These are phyloP conservation scores for Pipra filicauda DNA, from an alignment of 2,113 vertebrate genomes.

Conservation along the genomic window DNA sequence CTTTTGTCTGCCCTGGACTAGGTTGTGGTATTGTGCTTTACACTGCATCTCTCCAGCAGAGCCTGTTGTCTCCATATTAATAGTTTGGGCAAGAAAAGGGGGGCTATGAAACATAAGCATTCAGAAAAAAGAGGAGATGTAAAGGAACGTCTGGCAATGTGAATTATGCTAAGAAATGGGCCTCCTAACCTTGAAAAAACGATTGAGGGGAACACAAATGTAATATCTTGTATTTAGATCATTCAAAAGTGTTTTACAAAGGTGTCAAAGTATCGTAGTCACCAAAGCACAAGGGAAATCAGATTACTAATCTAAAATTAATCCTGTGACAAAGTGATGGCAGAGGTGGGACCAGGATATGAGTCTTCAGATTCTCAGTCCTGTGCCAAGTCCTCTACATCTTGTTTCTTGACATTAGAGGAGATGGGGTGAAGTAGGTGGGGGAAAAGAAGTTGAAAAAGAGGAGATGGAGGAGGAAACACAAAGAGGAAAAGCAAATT, in stretches of 20 bases:
- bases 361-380: not conserved
- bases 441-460: accelerated
- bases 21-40: conserved; percentile 5
- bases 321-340: not conserved
- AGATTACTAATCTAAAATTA: not conserved
- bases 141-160: not conserved
- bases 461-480: not conserved
- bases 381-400: not conserved
- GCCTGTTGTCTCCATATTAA: conserved; percentile 11
- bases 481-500: not conserved
- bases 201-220: not conserved
- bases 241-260: not conserved
- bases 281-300: not conserved
- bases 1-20: conserved; percentile 24
- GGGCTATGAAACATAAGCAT: not conserved
- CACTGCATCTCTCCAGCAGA: conserved; percentile 3
- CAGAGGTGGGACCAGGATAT: not conserved
- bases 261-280: not conserved
- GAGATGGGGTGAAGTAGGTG: not conserved
- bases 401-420: not conserved
- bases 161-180: not conserved
- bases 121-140: not conserved
- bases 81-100: not conserved
- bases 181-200: not conserved
- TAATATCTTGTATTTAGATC: not conserved